Evolutionary conservation across 2,888 invertebrate genomes (phyloP).

Genomic region (Scrobipalpa costella): DNA sequence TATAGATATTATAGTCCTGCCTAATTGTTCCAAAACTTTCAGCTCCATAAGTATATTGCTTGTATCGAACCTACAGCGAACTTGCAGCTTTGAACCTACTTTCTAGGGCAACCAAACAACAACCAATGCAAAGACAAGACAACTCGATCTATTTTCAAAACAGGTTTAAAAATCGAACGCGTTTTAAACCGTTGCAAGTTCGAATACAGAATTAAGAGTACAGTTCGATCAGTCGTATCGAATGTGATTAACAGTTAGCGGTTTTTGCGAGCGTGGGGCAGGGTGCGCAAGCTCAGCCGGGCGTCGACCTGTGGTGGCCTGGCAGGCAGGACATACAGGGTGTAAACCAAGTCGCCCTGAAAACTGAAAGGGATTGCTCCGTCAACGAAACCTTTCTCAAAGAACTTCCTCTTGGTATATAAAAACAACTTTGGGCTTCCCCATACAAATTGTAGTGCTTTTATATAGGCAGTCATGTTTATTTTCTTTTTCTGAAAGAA

Average conservation of each 20-base stretch:
- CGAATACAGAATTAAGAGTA: conserved; percentile 12
- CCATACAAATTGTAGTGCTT: too few species aligned
- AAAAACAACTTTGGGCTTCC: too few species aligned
- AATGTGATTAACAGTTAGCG: conserved; percentile 51
- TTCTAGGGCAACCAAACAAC: not conserved
- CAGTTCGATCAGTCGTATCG: conserved; percentile 38
- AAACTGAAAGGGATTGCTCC: too few species aligned
- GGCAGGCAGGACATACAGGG: too few species aligned
- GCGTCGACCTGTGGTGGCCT: conserved; percentile 30
- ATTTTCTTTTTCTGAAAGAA: too few species aligned
- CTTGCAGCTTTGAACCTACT: not conserved
- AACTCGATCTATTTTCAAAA: conserved; percentile 2
- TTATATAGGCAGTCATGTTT: too few species aligned
- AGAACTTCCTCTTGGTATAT: too few species aligned
- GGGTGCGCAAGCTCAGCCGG: not conserved
- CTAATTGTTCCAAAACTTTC: too few species aligned
- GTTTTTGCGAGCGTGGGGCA: conserved; percentile 50
- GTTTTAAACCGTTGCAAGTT: conserved; percentile 13
- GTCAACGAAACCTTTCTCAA: too few species aligned
- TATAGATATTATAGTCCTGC: too few species aligned
- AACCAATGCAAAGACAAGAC: not conserved
- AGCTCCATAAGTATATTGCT: not conserved
- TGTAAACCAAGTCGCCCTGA: too few species aligned
- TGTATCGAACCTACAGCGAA: too few species aligned
- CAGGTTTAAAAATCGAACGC: conserved; percentile 9